Base-by-base conservation (phyloP, 2,888 invertebrate genomes). In the Pardosa pseudoannulata region DNA sequence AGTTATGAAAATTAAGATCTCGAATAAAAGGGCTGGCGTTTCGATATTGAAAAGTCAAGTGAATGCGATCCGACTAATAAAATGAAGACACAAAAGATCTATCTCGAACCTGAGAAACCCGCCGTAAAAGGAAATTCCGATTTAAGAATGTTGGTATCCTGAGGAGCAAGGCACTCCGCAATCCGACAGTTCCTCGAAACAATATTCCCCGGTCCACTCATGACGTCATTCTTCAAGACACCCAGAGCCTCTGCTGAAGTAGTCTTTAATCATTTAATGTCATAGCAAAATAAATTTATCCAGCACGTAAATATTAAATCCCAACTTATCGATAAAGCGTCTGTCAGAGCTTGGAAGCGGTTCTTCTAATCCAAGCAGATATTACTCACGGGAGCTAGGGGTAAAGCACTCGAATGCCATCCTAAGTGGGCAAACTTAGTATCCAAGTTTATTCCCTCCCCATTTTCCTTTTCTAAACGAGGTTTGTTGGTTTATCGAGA, bases 401-500 rank as follows among this genome's bases (percentile, higher is more conserved):
- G 23, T 23, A 19, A 74, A 68, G 50, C 80, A 80, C 80, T 80
- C 80, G 80, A 79, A 80, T 73, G 46, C 64, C 67, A 29, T 32
- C 73, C 46, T 80, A 68, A 80, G 80, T 68, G 80, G 65, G 67
- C 41, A 39, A 56, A 78, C 78, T 56, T 39, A 50, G 72, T 5
- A 28, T 36, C 76, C 31, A 46, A 67, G 46, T 50, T 76, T 41
- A 23, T 67, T 67, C 75, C 50, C 67, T 46, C 67, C 46, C 70
- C 31, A 19, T 65, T 31, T 31, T 65, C 41, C 41, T 36, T 70
- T 41, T 70, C 70, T 41, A 70, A 29, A 46, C 56, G 65, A 67
- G 73, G 73, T 80, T 80, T 74, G 80, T 80, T 80, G 73, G 73
- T 80, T 80, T 80, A 80, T 80, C 79, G 79, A 80, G 80, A 68